phyloP scores from a whole-genome alignment of 2,888 invertebrate genomes.

The Orgyia antiqua region DNA sequence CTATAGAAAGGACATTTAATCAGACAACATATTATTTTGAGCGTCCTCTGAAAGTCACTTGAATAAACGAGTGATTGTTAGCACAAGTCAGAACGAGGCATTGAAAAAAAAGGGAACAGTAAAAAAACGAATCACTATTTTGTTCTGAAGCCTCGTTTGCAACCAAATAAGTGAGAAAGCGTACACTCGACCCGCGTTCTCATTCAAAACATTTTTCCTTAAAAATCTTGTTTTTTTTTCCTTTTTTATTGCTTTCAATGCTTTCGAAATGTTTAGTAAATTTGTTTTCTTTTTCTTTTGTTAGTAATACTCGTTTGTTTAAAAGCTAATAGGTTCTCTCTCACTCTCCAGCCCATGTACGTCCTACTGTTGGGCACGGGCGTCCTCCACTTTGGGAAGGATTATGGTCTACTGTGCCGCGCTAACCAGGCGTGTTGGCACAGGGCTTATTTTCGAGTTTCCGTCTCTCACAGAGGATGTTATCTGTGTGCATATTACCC shows the following conservation, averaged over 20 bases:
- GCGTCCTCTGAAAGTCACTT: slow-evolving; percentile 15
- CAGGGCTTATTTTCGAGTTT: too few relatives aligned
- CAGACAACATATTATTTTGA: slow-evolving; percentile 11
- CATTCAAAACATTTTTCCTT: slow-evolving; percentile 3
- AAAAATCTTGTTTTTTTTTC: neutral
- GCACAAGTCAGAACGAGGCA: slow-evolving; percentile 9
- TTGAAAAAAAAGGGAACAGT: slow-evolving; percentile 8
- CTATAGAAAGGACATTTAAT: slow-evolving; percentile 14
- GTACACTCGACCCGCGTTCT: slow-evolving; percentile 11
- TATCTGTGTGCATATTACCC: too few relatives aligned
- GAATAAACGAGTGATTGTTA: slow-evolving; percentile 19
- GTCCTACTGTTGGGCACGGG: too few relatives aligned
- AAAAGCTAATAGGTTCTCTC: too few relatives aligned
- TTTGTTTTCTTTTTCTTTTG: too few relatives aligned
- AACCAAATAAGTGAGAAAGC: slow-evolving; percentile 19
- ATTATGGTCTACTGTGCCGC: too few relatives aligned
- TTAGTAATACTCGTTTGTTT: too few relatives aligned
- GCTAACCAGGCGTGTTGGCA: too few relatives aligned
- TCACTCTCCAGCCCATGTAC: too few relatives aligned
- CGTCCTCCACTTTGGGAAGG: too few relatives aligned
- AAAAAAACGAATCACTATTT: slow-evolving; percentile 6
- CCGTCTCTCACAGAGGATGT: too few relatives aligned
- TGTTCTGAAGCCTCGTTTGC: slow-evolving; percentile 17
- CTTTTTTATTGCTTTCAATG: neutral
- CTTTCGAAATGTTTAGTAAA: neutral